phyloP scores from a whole-genome alignment of 2,113 vertebrate species.

The Paraplagusia blochii region DNA sequence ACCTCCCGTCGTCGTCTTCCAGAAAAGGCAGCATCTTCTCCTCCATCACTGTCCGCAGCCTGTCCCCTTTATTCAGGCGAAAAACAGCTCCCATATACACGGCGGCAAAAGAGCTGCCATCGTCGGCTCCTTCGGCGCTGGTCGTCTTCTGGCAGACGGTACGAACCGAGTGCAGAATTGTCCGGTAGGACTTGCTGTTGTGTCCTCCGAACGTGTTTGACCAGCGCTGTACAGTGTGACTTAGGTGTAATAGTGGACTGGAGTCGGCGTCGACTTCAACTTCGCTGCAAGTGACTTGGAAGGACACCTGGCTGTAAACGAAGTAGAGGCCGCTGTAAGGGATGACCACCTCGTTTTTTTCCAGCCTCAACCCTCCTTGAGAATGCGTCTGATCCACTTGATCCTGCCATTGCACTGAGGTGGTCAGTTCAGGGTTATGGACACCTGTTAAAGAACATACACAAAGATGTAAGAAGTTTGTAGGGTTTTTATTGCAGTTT shows the following conservation, averaged over 20 bases:
- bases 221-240: slow-evolving; percentile 58
- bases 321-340: slow-evolving; percentile 67
- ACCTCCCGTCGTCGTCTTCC: slow-evolving; percentile 46
- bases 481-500: too few relatives aligned
- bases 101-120: slow-evolving; percentile 43
- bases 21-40: slow-evolving; percentile 22
- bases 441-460: slow-evolving; percentile 41
- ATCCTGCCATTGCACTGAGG: slow-evolving; percentile 48
- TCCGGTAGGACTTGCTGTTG: background rate
- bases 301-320: slow-evolving; percentile 76
- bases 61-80: slow-evolving; percentile 52
- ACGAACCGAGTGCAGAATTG: slow-evolving; percentile 63
- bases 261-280: fast-evolving
- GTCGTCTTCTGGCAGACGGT: slow-evolving; percentile 49
- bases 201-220: slow-evolving; percentile 11
- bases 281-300: slow-evolving; percentile 52
- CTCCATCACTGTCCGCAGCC: slow-evolving; percentile 46
- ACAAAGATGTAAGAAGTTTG: background rate
- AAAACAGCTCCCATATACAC: slow-evolving; percentile 76
- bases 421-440: background rate
- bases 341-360: slow-evolving; percentile 65
- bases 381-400: slow-evolving; percentile 56
- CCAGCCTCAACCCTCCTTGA: slow-evolving; percentile 54
- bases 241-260: slow-evolving; percentile 46
- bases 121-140: fast-evolving